Conservation (phyloP, 2,888 invertebrate species). For the Nephrotoma flavescens region DNA sequence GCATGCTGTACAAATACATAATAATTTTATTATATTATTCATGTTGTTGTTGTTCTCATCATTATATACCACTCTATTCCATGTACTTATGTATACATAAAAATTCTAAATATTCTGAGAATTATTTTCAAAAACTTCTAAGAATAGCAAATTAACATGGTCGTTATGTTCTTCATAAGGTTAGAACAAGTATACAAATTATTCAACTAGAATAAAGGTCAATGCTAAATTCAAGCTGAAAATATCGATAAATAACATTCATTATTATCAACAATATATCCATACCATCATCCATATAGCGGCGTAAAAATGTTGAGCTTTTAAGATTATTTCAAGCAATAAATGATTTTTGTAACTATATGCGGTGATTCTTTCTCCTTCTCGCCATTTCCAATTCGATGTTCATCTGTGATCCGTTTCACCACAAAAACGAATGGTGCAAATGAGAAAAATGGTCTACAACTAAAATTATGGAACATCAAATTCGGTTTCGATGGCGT, state of each 20-base stretch:
- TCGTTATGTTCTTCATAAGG: not conserved
- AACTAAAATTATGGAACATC: too few species aligned
- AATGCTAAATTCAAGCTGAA: not conserved
- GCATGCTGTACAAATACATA: not conserved
- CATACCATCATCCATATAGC: too few species aligned
- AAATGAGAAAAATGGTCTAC: too few species aligned
- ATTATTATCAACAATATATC: not conserved
- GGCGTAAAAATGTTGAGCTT: too few species aligned
- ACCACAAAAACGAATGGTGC: too few species aligned
- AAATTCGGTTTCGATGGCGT: too few species aligned
- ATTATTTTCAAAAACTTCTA: not conserved
- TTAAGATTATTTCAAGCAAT: too few species aligned
- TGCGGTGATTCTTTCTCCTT: too few species aligned
- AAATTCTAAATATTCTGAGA: not conserved
- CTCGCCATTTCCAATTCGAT: too few species aligned
- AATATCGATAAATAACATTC: not conserved
- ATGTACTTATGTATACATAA: not conserved
- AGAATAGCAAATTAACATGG: not conserved
- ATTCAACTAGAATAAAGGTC: not conserved
- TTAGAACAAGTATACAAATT: not conserved
- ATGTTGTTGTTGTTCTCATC: not conserved
- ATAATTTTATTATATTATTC: not conserved
- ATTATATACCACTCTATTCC: not conserved
- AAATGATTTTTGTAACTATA: too few species aligned
- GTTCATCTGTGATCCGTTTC: too few species aligned